Evolutionary conservation across 2,797 vertebrate genomes (phyloP).

Genomic region (Neosilurus mollespiculum): DNA sequence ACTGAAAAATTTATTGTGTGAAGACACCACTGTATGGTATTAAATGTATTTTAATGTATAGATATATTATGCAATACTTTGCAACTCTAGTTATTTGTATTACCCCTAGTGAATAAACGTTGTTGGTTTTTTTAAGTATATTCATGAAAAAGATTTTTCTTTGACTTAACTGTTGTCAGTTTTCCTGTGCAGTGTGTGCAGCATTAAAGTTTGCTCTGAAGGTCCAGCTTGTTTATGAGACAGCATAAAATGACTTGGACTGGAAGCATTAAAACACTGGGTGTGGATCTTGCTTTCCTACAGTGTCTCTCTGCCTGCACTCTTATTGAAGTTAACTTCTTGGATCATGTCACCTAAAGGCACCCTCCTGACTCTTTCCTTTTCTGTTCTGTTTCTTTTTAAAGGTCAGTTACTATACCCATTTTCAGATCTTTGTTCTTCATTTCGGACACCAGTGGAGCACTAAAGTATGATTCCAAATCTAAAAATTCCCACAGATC

Average conservation of each 20-base stretch:
- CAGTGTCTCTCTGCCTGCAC: constrained; percentile 35
- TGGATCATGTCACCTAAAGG: constrained; percentile 42
- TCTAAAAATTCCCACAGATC: too few relatives aligned
- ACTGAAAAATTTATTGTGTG: not conserved
- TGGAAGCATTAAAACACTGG: constrained; percentile 28
- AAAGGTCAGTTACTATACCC: not conserved
- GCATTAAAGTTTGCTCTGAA: not conserved
- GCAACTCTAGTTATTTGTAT: not conserved
- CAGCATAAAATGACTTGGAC: constrained; percentile 10
- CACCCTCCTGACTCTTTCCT: not conserved
- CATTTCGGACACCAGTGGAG: too few relatives aligned
- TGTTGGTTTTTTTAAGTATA: not conserved
- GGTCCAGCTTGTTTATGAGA: constrained; percentile 7
- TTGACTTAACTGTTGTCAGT: not conserved
- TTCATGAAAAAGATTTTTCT: not conserved
- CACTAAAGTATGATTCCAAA: too few relatives aligned
- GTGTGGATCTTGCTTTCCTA: not conserved
- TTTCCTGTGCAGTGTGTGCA: not conserved
- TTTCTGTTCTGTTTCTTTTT: constrained; percentile 2
- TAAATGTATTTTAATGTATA: not conserved
- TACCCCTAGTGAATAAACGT: not conserved
- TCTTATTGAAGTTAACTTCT: constrained; percentile 45
- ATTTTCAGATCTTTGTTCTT: too few relatives aligned
- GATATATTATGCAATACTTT: not conserved
- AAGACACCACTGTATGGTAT: not conserved